These are phyloP conservation scores for Mesodorylaimus sp. DNA, from an alignment of 2,888 invertebrate genomes.

Conservation along the genomic window DNA sequence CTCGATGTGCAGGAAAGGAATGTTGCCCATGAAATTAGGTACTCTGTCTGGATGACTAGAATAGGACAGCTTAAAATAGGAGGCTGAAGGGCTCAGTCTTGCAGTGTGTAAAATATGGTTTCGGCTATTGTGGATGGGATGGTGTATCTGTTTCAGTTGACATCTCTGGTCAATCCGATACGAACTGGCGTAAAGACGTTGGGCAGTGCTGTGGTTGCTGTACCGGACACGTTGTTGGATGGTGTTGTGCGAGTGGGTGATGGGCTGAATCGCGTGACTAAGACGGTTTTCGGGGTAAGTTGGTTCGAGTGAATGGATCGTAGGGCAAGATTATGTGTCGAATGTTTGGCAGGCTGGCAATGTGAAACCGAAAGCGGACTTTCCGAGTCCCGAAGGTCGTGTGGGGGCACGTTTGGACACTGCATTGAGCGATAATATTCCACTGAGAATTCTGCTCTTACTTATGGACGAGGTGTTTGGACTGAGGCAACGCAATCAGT, in stretches of 20 bases:
- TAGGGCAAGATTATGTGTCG: too few relatives aligned
- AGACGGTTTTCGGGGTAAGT: constrained; percentile 12
- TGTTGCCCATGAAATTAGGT: too few relatives aligned
- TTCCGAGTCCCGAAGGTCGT: constrained; percentile 4
- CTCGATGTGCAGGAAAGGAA: too few relatives aligned
- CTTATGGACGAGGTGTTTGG: constrained; percentile 70
- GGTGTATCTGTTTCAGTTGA: too few relatives aligned
- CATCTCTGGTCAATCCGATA: constrained; percentile 46
- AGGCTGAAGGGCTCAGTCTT: too few relatives aligned
- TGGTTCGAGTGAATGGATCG: too few relatives aligned
- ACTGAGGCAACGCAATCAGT: constrained; percentile 56
- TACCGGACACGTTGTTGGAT: constrained; percentile 67
- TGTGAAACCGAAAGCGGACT: not conserved
- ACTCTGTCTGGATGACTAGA: too few relatives aligned
- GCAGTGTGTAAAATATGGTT: too few relatives aligned
- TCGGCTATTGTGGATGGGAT: too few relatives aligned
- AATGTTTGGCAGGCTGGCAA: not conserved
- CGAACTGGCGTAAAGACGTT: constrained; percentile 58
- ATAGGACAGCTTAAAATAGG: too few relatives aligned
- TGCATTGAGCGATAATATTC: constrained; percentile 49
- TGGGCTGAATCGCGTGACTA: constrained; percentile 57
- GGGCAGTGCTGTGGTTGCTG: constrained; percentile 55
- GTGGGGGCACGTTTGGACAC: constrained; percentile 11
- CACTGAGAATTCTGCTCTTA: constrained; percentile 55
- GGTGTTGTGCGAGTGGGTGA: constrained; percentile 67